These are phyloP conservation scores for Zhuqinia jingwanae DNA, from an alignment of 2,888 invertebrate species.

Conservation along the genomic window DNA sequence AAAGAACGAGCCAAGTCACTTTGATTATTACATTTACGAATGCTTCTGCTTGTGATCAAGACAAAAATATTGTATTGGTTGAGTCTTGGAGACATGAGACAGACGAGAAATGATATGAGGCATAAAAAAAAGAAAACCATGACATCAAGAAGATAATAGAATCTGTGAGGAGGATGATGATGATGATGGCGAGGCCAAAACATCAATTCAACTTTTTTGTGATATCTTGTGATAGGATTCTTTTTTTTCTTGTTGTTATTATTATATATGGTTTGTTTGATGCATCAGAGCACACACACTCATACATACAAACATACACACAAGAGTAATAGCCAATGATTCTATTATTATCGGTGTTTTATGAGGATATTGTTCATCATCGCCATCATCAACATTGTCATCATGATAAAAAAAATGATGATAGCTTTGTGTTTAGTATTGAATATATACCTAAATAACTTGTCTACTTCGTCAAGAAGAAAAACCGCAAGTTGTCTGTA, in stretches of 20 bases:
- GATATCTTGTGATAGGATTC: background rate
- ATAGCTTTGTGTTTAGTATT: background rate
- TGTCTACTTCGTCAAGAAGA: background rate
- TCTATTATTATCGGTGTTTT: constrained; percentile 30
- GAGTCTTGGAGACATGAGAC: background rate
- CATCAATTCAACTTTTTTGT: background rate
- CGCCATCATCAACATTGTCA: background rate
- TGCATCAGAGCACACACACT: background rate
- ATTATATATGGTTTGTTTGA: background rate
- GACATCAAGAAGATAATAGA: constrained; percentile 1
- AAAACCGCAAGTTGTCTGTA: constrained; percentile 43
- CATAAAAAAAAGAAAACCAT: constrained; percentile 3
- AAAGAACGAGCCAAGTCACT: constrained; percentile 10
- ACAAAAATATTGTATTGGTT: background rate
- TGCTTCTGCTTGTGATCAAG: background rate
- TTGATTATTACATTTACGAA: constrained; percentile 16
- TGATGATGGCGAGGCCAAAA: background rate
- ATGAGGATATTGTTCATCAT: constrained; percentile 29
- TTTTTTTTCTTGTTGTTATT: background rate
- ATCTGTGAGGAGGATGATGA: constrained; percentile 12
- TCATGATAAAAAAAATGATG: background rate
- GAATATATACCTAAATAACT: no score
- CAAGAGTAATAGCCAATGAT: constrained; percentile 29
- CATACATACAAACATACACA: background rate
- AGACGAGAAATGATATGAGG: background rate